Percentiles rank a stretch among this genome's conserved stretches.
Evolutionary conservation across 2,797 vertebrate genomes (phyloP).

Genomic region (Parotocinclus haroldoi): DNA sequence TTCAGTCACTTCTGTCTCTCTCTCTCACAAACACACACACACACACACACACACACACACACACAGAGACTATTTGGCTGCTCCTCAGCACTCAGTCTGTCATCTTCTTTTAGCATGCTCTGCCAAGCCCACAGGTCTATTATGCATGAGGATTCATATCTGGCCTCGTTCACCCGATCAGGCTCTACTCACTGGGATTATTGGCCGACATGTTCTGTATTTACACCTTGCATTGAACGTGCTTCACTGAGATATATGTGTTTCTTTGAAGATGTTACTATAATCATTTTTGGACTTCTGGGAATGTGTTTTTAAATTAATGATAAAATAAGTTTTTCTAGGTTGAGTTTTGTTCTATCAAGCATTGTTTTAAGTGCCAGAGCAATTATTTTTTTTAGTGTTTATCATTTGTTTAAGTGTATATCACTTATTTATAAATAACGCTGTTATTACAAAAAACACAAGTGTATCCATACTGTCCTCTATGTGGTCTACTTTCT

Average conservation of each 20-base stretch:
- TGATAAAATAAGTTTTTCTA: too few relatives aligned
- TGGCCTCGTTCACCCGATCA: slow-evolving; percentile 13
- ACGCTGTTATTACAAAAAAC: too few relatives aligned
- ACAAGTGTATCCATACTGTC: too few relatives aligned
- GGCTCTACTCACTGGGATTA: slow-evolving; percentile 9
- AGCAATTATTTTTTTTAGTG: too few relatives aligned
- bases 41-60: neutral
- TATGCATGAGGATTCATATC: slow-evolving; percentile 23
- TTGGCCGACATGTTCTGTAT: slow-evolving; percentile 9
- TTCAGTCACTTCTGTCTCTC: neutral
- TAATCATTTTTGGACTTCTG: slow-evolving; percentile 60
- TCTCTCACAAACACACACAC: neutral
- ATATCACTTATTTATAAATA: too few relatives aligned
- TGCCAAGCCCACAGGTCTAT: slow-evolving; percentile 30
- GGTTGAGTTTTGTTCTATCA: too few relatives aligned
- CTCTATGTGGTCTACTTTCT: too few relatives aligned
- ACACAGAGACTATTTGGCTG: slow-evolving; percentile 19
- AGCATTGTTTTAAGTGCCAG: too few relatives aligned
- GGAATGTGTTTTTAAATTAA: slow-evolving; percentile 50
- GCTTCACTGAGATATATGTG: slow-evolving; percentile 35
- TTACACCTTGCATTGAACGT: neutral
- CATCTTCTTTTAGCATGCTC: slow-evolving; percentile 8
- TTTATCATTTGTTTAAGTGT: too few relatives aligned
- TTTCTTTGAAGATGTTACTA: slow-evolving; percentile 42
- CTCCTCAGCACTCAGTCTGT: slow-evolving; percentile 26